These are phyloP conservation scores for Calliphora vicina DNA, from an alignment of 1,140 invertebrate species.

Conservation along the genomic window DNA sequence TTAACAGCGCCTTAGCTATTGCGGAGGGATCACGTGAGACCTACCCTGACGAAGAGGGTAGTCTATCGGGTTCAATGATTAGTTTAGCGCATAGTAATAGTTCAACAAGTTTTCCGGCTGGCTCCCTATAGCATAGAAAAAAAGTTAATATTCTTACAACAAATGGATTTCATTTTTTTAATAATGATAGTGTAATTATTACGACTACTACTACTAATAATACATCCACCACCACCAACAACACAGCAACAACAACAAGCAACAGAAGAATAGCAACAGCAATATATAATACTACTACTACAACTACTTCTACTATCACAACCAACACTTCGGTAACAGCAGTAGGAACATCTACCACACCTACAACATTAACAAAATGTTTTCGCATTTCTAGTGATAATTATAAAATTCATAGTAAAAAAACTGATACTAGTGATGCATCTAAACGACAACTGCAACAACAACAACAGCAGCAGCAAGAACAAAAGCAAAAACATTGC, in stretches of 20 bases:
- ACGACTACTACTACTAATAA: constrained; percentile 42
- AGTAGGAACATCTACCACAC: constrained; percentile 16
- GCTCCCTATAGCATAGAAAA: constrained; percentile 74
- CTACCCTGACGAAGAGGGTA: constrained; percentile 86
- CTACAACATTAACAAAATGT: constrained; percentile 34
- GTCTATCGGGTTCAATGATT: constrained; percentile 91
- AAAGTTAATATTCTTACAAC: constrained; percentile 46
- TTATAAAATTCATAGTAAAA: constrained; percentile 28
- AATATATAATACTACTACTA: background rate
- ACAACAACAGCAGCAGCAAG: background rate
- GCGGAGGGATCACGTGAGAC: constrained; percentile 87
- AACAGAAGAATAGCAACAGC: background rate
- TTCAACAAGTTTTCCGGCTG: constrained; percentile 85
- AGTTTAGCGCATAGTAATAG: constrained; percentile 94
- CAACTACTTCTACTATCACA: background rate
- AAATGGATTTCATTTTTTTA: constrained; percentile 37
- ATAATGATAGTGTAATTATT: constrained; percentile 43
- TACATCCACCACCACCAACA: constrained; percentile 16
- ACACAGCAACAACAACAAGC: constrained; percentile 7
- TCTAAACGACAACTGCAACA: constrained; percentile 4
- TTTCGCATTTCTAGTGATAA: constrained; percentile 42
- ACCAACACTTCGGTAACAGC: constrained; percentile 19
- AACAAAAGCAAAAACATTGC: constrained; percentile 22
- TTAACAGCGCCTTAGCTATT: constrained; percentile 83
- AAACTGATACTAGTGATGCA: constrained; percentile 17